Base-by-base conservation (phyloP, 2,797 vertebrate species). In the Sebastes flavidus region DNA sequence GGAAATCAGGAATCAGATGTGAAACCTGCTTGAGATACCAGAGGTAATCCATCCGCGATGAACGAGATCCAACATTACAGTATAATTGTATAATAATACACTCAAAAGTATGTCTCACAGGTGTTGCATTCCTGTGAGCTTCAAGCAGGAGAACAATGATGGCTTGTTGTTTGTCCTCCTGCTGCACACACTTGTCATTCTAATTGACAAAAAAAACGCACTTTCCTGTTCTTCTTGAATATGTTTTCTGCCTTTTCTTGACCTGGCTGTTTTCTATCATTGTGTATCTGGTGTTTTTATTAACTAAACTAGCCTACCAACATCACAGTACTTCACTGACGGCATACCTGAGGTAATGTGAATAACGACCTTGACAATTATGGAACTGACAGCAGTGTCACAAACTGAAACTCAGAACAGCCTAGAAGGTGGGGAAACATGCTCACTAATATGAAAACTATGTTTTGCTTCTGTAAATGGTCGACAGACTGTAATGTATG, bases 81-180 rank as follows among this genome's bases (percentile, higher is more conserved):
- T 11, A 55, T 24, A 27, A 38, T 12, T 18, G 11, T 8, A 30
- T 63, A 10, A 34, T 24, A 60, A 70, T 38, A 30, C 42, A 13
- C 38, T 61, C 16, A 66, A 75, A 66, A 56, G 8, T 49, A 27
- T 42, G 16, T 63, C 13, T 69, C 29, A 56, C 24, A 76, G 30
- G 68, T 70, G 72, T 56, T 87, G 36, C 18, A 22, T 74, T 74
- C 27, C 22, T 46, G 36, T 32, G n/a, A n/a, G 1, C 18, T 79
- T 54, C 16, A 73, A 70, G 2, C 16, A 73, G 8, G 49, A 72
- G 52, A 27, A 65, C 78, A 76, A 66, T 24, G 34, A 70, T 11
- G 46, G 13, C 34, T 79, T 52, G 38, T 58, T 56, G 22, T 76
- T 75, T 74, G 58, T 75, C 27, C n/a, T 65, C 49, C 29, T 68